Evolutionary conservation across 2,888 invertebrate species (phyloP).

Genomic region (Yponomeuta evonymella): DNA sequence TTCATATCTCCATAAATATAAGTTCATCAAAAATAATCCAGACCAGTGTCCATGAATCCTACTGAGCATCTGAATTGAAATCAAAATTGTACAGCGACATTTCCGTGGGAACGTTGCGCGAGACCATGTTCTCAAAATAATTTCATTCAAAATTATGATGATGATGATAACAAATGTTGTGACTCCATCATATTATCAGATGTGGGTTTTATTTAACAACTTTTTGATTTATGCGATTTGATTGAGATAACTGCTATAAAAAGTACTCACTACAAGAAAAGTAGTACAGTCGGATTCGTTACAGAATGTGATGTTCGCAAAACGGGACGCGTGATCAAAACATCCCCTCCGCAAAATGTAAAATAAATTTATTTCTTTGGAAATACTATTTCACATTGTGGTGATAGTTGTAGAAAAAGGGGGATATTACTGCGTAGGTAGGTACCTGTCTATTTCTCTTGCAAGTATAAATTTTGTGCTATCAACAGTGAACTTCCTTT

Average conservation of each 20-base stretch:
- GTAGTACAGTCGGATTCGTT: not conserved
- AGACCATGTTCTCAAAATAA: not conserved
- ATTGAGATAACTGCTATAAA: not conserved
- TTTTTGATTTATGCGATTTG: not conserved
- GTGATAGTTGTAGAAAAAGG: too few relatives aligned
- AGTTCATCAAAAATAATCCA: too few relatives aligned
- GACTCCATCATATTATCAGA: not conserved
- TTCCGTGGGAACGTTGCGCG: not conserved
- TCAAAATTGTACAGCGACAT: not conserved
- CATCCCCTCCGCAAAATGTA: too few relatives aligned
- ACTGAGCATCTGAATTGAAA: not conserved
- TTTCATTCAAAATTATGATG: not conserved
- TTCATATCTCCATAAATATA: too few relatives aligned
- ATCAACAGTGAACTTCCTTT: too few relatives aligned
- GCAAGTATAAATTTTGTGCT: too few relatives aligned
- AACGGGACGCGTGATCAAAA: too few relatives aligned
- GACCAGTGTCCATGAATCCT: not conserved
- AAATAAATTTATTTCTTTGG: too few relatives aligned
- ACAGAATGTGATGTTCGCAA: too few relatives aligned
- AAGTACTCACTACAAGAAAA: not conserved
- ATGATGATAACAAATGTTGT: not conserved
- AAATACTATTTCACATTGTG: too few relatives aligned
- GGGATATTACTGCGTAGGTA: too few relatives aligned
- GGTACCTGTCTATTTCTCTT: too few relatives aligned
- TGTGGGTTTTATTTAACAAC: not conserved